These are phyloP conservation scores for Pipra filicauda DNA, from an alignment of 2,113 vertebrate genomes.

Conservation along the genomic window DNA sequence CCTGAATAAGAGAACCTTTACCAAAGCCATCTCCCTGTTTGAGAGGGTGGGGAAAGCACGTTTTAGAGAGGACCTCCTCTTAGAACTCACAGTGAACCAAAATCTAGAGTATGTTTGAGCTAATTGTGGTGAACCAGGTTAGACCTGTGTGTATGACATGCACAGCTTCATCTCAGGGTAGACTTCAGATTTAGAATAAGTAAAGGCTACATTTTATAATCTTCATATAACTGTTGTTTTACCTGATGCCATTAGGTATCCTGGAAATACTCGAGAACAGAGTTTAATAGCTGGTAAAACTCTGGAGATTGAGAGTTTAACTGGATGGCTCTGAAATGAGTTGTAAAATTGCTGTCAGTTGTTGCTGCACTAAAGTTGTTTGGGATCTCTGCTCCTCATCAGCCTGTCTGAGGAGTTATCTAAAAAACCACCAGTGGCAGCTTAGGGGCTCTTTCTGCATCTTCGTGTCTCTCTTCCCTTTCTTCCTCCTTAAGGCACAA, in stretches of 20 bases:
- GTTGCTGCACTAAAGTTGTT: neutral
- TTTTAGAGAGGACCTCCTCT: neutral
- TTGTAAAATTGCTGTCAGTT: neutral
- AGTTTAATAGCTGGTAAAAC: neutral
- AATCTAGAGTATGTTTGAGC: neutral
- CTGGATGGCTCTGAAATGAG: neutral
- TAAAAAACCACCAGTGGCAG: neutral
- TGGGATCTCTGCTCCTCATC: neutral
- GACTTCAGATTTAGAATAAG: neutral
- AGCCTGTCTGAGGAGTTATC: neutral
- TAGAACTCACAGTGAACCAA: no score
- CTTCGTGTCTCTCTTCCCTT: neutral
- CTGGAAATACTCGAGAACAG: neutral
- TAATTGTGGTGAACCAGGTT: neutral
- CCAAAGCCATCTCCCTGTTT: neutral
- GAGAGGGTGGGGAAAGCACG: no score
- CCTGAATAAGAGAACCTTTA: neutral
- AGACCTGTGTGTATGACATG: no score
- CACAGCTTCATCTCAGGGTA: no score
- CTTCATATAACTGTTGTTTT: neutral
- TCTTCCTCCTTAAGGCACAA: neutral
- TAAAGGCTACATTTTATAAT: rapidly evolving
- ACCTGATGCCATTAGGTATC: no score
- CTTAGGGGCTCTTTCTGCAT: neutral
- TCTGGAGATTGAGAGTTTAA: neutral